Percentiles rank a stretch among this genome's conserved stretches.
Conservation (phyloP, 37 sponge, comb jelly and placozoan genomes). For the Lycopodina hypogea region DNA sequence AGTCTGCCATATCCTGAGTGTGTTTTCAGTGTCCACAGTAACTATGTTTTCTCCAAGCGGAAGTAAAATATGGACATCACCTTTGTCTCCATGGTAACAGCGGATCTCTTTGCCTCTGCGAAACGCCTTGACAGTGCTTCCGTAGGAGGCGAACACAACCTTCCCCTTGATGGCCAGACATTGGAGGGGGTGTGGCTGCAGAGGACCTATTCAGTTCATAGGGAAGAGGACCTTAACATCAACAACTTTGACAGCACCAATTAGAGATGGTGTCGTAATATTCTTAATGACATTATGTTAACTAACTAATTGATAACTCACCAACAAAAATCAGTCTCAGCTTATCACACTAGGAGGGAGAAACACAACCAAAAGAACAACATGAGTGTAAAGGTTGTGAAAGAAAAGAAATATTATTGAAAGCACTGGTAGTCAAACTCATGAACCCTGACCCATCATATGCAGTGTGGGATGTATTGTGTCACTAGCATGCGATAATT, state of each 20-base stretch:
- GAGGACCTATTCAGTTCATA: constrained; percentile 20
- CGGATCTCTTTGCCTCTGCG: constrained; percentile 54
- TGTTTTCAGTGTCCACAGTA: constrained; percentile 69
- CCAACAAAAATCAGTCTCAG: constrained; percentile 65
- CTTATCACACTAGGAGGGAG: constrained; percentile 67
- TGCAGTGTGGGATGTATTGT: too few relatives aligned
- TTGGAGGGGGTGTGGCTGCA: constrained; percentile 48
- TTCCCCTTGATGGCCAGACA: constrained; percentile 55
- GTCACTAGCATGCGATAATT: too few relatives aligned
- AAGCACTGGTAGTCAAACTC: too few relatives aligned
- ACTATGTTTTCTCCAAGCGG: constrained; percentile 84
- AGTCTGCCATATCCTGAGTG: constrained; percentile 64
- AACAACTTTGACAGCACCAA: not conserved
- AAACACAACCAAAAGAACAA: not conserved
- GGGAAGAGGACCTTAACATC: too few relatives aligned
- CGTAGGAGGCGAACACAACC: constrained; percentile 46
- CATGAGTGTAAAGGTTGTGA: not conserved
- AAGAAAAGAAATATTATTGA: too few relatives aligned
- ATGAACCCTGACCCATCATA: too few relatives aligned
- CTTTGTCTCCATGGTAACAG: constrained; percentile 53
- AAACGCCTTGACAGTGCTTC: constrained; percentile 52
- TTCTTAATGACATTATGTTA: not conserved
- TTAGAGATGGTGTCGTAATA: too few relatives aligned
- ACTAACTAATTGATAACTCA: constrained; percentile 1
- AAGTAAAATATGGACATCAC: constrained; percentile 49